These are phyloP conservation scores for Alcedo atthis DNA, from an alignment of 2,797 vertebrate genomes.

Conservation along the genomic window DNA sequence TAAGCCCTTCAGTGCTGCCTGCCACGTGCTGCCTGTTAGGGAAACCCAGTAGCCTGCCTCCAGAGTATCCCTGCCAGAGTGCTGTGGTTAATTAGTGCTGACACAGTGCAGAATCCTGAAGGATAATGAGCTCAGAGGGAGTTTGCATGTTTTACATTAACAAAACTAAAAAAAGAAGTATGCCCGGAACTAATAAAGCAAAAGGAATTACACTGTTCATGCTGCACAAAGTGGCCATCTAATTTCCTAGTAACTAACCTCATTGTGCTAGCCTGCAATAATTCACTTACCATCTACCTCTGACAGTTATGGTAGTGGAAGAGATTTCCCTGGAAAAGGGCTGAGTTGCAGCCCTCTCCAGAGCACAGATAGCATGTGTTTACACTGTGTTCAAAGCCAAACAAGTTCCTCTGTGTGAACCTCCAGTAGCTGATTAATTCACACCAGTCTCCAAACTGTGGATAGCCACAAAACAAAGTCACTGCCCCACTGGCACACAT, in stretches of 20 bases:
- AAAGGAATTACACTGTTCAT: background rate
- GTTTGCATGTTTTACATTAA: conserved; percentile 8
- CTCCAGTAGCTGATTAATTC: background rate
- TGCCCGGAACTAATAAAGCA: background rate
- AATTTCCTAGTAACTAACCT: background rate
- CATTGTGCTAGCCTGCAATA: background rate
- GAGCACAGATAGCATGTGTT: background rate
- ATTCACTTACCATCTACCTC: background rate
- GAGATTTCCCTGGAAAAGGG: background rate
- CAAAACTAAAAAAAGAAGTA: background rate
- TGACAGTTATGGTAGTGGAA: background rate
- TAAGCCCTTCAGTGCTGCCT: background rate
- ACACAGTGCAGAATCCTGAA: conserved; percentile 13
- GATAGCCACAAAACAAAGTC: background rate
- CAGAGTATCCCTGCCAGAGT: background rate
- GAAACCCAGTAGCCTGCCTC: background rate
- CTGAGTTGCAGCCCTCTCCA: background rate
- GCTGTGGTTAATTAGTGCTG: conserved; percentile 15
- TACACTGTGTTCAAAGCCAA: background rate
- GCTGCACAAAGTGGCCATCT: background rate
- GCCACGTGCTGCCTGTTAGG: background rate
- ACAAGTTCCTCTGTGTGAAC: background rate
- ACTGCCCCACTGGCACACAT: background rate
- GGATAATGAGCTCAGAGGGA: background rate
- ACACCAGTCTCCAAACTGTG: background rate